phyloP scores from a whole-genome alignment of 2,113 vertebrate species.

The Leucosticte australis region DNA sequence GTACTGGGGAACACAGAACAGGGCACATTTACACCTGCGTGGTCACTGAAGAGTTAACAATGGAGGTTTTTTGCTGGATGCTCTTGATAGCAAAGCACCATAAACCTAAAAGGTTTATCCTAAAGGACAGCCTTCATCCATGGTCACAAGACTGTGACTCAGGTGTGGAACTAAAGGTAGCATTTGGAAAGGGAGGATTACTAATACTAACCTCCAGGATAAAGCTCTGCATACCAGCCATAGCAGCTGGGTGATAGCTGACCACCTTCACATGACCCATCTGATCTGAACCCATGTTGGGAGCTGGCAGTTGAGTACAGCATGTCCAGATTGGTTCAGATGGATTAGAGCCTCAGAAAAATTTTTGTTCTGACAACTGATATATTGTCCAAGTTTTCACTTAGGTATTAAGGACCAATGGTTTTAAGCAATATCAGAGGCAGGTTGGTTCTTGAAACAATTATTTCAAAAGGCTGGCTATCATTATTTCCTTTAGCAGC shows the following conservation, averaged over 20 bases:
- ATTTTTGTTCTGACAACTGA: background rate
- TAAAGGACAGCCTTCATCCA: background rate
- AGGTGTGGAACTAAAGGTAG: background rate
- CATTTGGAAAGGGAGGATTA: background rate
- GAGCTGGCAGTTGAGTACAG: background rate
- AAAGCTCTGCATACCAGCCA: background rate
- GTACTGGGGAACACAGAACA: background rate
- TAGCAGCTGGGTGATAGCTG: background rate
- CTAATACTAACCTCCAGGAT: background rate
- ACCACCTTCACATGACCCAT: background rate
- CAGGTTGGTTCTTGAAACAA: constrained; percentile 49
- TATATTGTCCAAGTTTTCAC: background rate
- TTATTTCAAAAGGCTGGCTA: background rate
- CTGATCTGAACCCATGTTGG: background rate
- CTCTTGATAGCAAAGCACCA: background rate
- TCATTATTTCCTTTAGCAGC: background rate
- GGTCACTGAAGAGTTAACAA: background rate
- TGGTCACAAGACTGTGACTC: background rate
- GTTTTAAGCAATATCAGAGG: background rate
- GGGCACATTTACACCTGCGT: accelerated
- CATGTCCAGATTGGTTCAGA: background rate
- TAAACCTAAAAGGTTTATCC: background rate
- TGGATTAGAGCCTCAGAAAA: background rate
- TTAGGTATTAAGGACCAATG: background rate
- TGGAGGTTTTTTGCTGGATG: background rate